A percentile compares a stretch with the other conserved stretches of the same genome.
Evolutionary conservation across 2,888 invertebrate species (phyloP).

Genomic region (Acanthosepion esculentum): DNA sequence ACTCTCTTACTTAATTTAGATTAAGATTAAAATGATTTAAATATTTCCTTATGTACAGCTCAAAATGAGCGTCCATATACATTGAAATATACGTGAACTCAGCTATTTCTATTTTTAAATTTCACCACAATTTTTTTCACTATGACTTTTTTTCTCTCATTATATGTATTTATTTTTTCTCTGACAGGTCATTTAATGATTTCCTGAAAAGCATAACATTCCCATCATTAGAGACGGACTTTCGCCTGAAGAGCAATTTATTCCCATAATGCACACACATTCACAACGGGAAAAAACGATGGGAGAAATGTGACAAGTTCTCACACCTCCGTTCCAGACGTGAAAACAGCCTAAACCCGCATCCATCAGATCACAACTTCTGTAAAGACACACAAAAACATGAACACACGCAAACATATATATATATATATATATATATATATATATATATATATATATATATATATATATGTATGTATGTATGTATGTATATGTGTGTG

Average conservation of each 20-base stretch:
- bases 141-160: no score
- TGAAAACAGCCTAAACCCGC: neutral
- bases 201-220: neutral
- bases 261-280: constrained; percentile 20
- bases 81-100: no score
- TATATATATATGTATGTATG: no score
- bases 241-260: neutral
- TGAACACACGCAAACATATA: no score
- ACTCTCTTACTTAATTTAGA: no score
- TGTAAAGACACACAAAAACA: neutral
- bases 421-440: no score
- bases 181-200: neutral
- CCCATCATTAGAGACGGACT: neutral
- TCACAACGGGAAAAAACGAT: neutral
- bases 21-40: no score
- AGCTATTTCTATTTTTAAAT: no score
- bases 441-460: no score
- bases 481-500: no score
- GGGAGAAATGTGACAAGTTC: neutral
- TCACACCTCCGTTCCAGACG: neutral
- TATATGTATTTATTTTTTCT: neutral
- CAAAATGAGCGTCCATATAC: no score
- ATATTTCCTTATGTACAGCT: neutral
- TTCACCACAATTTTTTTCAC: no score
- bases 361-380: neutral